Conservation (phyloP, 1,140 invertebrate genomes). For the Parasteatoda tepidariorum region DNA sequence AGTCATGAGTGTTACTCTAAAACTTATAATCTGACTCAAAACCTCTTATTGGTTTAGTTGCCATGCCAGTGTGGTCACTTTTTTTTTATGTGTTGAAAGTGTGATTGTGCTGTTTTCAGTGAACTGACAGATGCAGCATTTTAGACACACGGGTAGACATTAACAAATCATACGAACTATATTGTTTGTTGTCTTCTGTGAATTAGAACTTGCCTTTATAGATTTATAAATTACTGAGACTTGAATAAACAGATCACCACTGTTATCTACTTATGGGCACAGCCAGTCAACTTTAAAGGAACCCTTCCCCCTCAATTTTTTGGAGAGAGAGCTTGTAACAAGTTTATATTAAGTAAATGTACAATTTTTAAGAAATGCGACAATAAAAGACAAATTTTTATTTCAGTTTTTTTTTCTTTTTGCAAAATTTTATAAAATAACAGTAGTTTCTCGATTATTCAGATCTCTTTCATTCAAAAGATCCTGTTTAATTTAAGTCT, state of each 20-base stretch:
- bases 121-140: conserved; percentile 1
- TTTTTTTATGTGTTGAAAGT: conserved; percentile 20
- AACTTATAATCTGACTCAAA: not conserved
- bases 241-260: not conserved
- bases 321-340: no score
- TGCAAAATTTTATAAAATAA: no score
- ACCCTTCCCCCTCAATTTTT: no score
- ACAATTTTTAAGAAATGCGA: no score
- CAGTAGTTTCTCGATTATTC: no score
- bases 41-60: no score
- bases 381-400: no score
- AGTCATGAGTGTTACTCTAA: conserved; percentile 26
- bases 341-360: no score
- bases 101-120: not conserved
- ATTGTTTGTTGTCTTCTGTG: conserved; percentile 35
- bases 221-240: conserved; percentile 5
- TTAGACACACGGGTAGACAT: conserved; percentile 36
- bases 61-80: conserved; percentile 42
- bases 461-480: no score
- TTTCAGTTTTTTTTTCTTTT: no score
- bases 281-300: not conserved
- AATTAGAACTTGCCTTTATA: conserved; percentile 37
- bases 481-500: no score
- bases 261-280: conserved; percentile 12
- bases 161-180: conserved; percentile 19